Conservation (phyloP, 2,113 vertebrate genomes). For the Entomyzon cyanotis region DNA sequence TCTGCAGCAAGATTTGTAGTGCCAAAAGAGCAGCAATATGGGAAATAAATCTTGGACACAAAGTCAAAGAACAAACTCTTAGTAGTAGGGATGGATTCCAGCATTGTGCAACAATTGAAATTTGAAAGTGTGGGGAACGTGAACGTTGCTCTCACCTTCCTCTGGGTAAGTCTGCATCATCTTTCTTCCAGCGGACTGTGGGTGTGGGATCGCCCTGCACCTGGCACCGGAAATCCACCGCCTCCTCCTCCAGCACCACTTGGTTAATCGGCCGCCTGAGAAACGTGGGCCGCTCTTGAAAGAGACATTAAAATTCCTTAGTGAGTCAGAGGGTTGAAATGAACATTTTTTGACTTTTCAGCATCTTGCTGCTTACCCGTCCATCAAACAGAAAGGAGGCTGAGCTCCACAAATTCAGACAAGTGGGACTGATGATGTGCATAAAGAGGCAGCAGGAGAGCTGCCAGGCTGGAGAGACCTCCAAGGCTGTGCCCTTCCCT, state of each 20-base stretch:
- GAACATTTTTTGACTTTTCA: conserved; percentile 14
- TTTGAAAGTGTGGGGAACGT: not conserved
- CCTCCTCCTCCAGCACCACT: conserved; percentile 94
- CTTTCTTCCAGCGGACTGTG: conserved; percentile 94
- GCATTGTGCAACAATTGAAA: not conserved
- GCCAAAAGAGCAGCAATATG: not conserved
- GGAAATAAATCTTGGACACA: not conserved
- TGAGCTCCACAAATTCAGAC: conserved; percentile 25
- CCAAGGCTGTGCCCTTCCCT: rapidly evolving
- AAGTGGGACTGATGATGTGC: conserved; percentile 2
- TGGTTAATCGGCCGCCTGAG: conserved; percentile 96
- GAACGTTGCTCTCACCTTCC: conserved; percentile 82
- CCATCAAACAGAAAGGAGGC: not conserved
- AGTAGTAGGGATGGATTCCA: not conserved
- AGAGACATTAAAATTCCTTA: conserved; percentile 35
- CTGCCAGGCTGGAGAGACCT: not conserved
- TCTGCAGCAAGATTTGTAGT: not conserved
- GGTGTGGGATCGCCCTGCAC: conserved; percentile 95
- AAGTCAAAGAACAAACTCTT: not conserved
- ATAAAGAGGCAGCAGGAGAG: not conserved
- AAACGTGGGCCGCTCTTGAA: conserved; percentile 92
- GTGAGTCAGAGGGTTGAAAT: conserved; percentile 8
- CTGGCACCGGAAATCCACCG: conserved; percentile 94
- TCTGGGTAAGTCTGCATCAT: conserved; percentile 89
- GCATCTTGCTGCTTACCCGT: not conserved